Evolutionary conservation across 2,797 vertebrate species (phyloP).

Genomic region (Myoxocephalus aenaeus): DNA sequence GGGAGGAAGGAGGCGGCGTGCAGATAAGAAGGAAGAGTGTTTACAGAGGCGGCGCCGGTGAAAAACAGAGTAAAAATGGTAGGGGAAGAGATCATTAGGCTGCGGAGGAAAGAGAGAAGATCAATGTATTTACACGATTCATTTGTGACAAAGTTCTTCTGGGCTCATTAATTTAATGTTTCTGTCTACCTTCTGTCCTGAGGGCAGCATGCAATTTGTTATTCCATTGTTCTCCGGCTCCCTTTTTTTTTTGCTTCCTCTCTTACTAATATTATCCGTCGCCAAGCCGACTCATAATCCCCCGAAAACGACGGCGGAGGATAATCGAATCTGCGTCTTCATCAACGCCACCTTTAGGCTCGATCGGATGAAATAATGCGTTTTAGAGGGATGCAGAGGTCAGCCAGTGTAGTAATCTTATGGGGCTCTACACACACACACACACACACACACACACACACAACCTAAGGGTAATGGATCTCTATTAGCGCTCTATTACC

Average conservation of each 20-base stretch:
- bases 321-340: slow-evolving; percentile 56
- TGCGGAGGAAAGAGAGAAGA: slow-evolving; percentile 84
- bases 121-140: slow-evolving; percentile 99
- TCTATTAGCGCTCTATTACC: slow-evolving; percentile 85
- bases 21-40: slow-evolving; percentile 97
- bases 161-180: slow-evolving; percentile 99
- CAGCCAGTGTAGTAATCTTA: slow-evolving; percentile 73
- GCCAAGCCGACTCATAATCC: slow-evolving; percentile 71
- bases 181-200: slow-evolving; percentile 98
- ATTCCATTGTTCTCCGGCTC: slow-evolving; percentile 84
- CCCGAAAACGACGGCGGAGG: slow-evolving; percentile 68
- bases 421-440: slow-evolving; percentile 61
- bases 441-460: slow-evolving; percentile 29
- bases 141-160: slow-evolving; percentile 98
- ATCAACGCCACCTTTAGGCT: slow-evolving; percentile 67
- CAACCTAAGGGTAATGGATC: slow-evolving; percentile 84
- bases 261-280: slow-evolving; percentile 85
- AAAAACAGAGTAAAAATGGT: slow-evolving; percentile 92
- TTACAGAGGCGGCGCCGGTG: slow-evolving; percentile 95
- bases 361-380: slow-evolving; percentile 74
- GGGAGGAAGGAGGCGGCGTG: slow-evolving; percentile 96
- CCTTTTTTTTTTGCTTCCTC: slow-evolving; percentile 71
- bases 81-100: slow-evolving; percentile 73
- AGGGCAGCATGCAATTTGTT: slow-evolving; percentile 94
- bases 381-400: slow-evolving; percentile 68